phyloP scores from a whole-genome alignment of 1,140 invertebrate genomes.

The Babylonia areolata region DNA sequence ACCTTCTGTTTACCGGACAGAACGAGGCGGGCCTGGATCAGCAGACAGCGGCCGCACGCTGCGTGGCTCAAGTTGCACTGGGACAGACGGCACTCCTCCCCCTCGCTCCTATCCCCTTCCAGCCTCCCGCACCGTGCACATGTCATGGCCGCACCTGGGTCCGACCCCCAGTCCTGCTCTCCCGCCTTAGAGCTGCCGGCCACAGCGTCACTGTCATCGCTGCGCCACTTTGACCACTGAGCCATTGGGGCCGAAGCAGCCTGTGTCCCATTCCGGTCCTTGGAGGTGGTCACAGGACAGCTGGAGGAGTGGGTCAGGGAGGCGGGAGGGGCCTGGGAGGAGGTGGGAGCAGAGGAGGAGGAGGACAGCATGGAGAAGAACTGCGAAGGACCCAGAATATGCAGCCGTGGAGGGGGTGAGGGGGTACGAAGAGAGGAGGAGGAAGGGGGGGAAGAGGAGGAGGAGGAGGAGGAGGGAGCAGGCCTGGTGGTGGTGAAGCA shows the following conservation, averaged over 20 bases:
- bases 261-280: too few relatives aligned
- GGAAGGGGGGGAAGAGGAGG: not conserved
- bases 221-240: not conserved
- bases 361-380: not conserved
- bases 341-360: not conserved
- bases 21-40: not conserved
- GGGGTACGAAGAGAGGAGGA: not conserved
- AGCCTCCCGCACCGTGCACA: not conserved
- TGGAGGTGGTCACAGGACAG: too few relatives aligned
- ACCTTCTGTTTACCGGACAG: slow-evolving; percentile 4
- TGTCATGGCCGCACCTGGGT: too few relatives aligned
- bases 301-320: not conserved
- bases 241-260: not conserved
- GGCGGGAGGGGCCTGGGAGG: not conserved
- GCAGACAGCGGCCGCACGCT: not conserved
- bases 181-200: not conserved
- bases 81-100: not conserved
- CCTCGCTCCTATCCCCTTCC: not conserved
- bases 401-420: not conserved
- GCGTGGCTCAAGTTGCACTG: not conserved
- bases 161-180: too few relatives aligned
- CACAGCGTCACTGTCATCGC: not conserved
- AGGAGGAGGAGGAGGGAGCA: not conserved
- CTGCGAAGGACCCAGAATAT: too few relatives aligned
- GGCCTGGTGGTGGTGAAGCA: not conserved